Base-by-base conservation (phyloP, 2,797 vertebrate genomes). In the Pogoniulus pusillus region DNA sequence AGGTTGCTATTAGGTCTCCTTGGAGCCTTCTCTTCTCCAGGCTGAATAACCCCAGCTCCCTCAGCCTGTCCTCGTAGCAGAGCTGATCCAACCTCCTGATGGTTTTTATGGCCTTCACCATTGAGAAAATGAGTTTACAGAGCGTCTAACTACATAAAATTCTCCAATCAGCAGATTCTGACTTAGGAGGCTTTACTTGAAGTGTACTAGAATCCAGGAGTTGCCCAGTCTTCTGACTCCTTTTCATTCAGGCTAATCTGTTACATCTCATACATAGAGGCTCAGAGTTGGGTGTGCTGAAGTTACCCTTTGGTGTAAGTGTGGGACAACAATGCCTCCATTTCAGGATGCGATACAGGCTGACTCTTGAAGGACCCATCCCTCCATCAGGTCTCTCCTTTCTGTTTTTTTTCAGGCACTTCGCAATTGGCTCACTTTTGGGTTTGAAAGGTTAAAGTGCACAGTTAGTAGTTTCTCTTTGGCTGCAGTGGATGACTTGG, bases 261-360 rank as follows among this genome's bases (percentile, higher is more conserved):
- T 5, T 24, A 22, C 16, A 39, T 15, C 10, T 69, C 63, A 24
- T 9, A 24, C 53, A 10, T 8, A 10, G 5, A 9, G 37, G 35
- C 35, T 80, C 24, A 13, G 24, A 0, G 1, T 0, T 43, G 43
- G 43, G 47, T 0, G 12, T 2, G 7, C 49, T 32, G 11, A 62
- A 64, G 30, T 34, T 10, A 62, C 18, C 35, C 27, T 5, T 19
- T 26, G 6, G 69, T 15, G 68, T 6, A 32, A 37, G 12, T 0
- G 0, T 9, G 30, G 27, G 72, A 37, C 51, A 69, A 3, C n/a
- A 39, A 1, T 16, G 23, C 7, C 19, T 57, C 23, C 16, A 3
- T 29, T 66, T 55, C 17, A 22, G 55, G 57, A 34, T 0, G 1
- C 2, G 65, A 24, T 1, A 3, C 2, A 10, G 2, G 0, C 7